These are phyloP conservation scores for Helobdella robusta DNA, from an alignment of 2,888 invertebrate species.

Conservation along the genomic window DNA sequence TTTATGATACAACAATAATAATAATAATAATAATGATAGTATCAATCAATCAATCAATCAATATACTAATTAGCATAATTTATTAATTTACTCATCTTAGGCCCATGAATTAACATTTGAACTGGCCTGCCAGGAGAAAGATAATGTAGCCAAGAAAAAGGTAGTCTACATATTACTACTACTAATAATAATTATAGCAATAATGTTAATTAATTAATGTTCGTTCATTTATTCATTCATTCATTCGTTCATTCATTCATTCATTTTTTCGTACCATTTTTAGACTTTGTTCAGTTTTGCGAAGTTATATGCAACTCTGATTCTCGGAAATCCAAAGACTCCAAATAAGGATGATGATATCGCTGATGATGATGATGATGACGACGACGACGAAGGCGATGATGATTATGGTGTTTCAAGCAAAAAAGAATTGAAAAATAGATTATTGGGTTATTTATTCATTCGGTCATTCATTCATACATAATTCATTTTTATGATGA, in stretches of 20 bases:
- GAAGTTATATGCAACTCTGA: conserved; percentile 65
- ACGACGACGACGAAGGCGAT: no score
- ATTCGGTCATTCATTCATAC: no score
- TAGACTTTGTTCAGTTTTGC: conserved; percentile 67
- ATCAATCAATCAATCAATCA: no score
- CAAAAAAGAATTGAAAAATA: no score
- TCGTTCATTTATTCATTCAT: not conserved
- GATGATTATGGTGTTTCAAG: no score
- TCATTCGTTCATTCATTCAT: not conserved
- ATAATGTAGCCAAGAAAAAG: conserved; percentile 62
- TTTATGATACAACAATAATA: no score
- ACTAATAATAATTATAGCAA: not conserved
- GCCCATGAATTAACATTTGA: conserved; percentile 61
- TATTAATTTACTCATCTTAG: conserved; percentile 37
- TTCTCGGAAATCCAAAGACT: no score
- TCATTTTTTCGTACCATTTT: not conserved
- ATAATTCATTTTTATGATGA: no score
- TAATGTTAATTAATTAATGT: not conserved
- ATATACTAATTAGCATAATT: no score
- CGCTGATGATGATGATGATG: no score
- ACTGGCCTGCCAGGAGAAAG: conserved; percentile 59
- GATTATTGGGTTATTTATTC: no score
- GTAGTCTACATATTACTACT: conserved; percentile 42
- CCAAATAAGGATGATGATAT: conserved; percentile 34
- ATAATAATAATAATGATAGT: no score